Evolutionary conservation across 1,140 invertebrate species (phyloP).

Genomic region (Caenorhabditis inopinata): DNA sequence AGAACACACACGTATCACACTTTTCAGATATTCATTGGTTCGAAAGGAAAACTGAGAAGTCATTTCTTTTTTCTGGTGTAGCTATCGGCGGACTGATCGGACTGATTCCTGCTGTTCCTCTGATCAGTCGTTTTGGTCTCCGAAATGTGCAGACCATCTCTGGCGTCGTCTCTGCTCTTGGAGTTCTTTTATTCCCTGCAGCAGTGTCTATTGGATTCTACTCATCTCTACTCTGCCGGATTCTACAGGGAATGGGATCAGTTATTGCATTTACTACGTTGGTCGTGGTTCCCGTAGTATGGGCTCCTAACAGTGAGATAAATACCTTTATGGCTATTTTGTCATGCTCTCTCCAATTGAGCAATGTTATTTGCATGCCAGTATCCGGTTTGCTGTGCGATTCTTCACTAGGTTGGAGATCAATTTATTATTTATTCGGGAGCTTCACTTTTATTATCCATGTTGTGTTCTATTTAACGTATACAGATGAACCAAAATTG

Average conservation of each 20-base stretch:
- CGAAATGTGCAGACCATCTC: not conserved
- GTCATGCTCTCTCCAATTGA: conserved; percentile 42
- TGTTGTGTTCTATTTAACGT: conserved; percentile 50
- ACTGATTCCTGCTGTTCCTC: not conserved
- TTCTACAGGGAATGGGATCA: conserved; percentile 38
- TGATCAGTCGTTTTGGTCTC: not conserved
- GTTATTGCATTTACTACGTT: conserved; percentile 32
- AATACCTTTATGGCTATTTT: conserved; percentile 43
- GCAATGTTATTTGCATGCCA: conserved; percentile 51
- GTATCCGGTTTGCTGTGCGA: conserved; percentile 53
- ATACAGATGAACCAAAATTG: conserved; percentile 45
- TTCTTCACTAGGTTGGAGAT: conserved; percentile 48
- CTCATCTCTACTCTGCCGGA: conserved; percentile 12
- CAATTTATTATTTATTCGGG: conserved; percentile 45
- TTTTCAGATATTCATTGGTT: conserved; percentile 31
- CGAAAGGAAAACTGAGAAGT: not conserved
- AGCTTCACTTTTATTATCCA: not conserved
- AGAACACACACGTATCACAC: too few relatives aligned
- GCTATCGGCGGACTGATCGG: conserved; percentile 38
- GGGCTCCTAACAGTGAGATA: conserved; percentile 35
- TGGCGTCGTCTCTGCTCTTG: not conserved
- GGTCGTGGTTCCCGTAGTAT: conserved; percentile 28
- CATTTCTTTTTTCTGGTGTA: conserved; percentile 37
- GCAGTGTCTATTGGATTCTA: conserved; percentile 31
- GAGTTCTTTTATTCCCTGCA: conserved; percentile 40